Evolutionary conservation across 2,797 vertebrate genomes (phyloP).

Genomic region (Sebastes baramenuke): DNA sequence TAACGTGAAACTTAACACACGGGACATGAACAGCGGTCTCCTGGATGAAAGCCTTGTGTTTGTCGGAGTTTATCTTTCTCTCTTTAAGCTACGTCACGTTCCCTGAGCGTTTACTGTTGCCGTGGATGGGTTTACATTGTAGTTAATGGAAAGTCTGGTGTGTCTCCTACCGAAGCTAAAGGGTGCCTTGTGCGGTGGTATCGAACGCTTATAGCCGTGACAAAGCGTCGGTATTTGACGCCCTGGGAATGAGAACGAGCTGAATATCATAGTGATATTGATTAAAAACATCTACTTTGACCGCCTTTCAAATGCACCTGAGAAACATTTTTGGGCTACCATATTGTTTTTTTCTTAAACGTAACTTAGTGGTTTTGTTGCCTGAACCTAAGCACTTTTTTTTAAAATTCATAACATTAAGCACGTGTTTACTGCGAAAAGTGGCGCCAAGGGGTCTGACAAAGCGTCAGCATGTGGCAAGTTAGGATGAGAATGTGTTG

Average conservation of each 20-base stretch:
- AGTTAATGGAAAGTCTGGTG: not conserved
- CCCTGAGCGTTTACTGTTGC: not conserved
- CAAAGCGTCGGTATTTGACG: no score
- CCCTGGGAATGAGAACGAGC: no score
- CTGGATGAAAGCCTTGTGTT: no score
- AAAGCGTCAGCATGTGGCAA: not conserved
- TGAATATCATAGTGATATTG: not conserved
- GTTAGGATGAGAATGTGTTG: not conserved
- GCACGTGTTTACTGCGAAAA: not conserved
- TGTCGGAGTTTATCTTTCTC: no score
- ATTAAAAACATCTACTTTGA: not conserved
- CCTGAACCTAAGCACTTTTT: not conserved
- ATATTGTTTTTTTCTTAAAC: not conserved
- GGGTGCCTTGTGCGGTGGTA: not conserved
- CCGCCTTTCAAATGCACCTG: accelerated
- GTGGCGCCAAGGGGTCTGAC: not conserved
- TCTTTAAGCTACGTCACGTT: no score
- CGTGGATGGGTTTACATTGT: not conserved
- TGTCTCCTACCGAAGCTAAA: not conserved
- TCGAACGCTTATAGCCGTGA: no score
- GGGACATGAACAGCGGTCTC: no score
- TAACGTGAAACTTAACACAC: no score
- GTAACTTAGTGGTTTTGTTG: not conserved
- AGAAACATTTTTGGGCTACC: not conserved
- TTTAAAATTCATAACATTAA: not conserved